Evolutionary conservation across 92 coral and sea anemone genomes (phyloP), one percentile per base, ranked within the genome.

Genomic region (Zoanthus sociatus): DNA sequence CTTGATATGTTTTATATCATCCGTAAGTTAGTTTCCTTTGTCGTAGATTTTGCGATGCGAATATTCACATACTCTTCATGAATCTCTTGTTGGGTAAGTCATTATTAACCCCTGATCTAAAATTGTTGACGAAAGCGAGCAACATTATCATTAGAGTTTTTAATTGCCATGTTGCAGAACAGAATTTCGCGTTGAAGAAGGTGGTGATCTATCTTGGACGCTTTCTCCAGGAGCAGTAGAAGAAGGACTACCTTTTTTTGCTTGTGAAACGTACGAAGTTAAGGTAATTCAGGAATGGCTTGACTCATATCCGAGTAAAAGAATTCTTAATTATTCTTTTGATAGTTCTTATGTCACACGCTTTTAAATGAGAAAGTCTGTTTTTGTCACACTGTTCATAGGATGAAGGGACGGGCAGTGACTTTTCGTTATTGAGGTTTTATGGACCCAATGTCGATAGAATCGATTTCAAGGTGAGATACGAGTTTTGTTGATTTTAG

Each of bases 131-230:
- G 9, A 17, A 63, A 17, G 9, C 26, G 26, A 26, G 26, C 42
- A 37, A 37, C 1, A 2, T 37, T 37, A 37, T 37, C 1, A 37
- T 37, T 37, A 37, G 42, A 4, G 3, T 37, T 37, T 37, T 37
- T 37, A 37, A 2, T 37, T 37, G 26, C 42, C 42, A 37, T 37
- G 2, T 37, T 37, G 64, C 17, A 81, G 85, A 71, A 81, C 85
- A 16, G 85, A 81, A 33, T 64, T 81, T 81, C 85, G 85, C 46
- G 45, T 81, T 20, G 85, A 81, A 81, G 85, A 81, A 67, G 85
- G 85, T 9, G 85, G 85, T 42, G 85, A 81, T 10, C 55, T 81
- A 18, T 16, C 85, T 15, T 81, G 85, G 85, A 81, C 46, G 58
- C 85, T 81, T 46, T 81, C 85, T 6, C 85, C 85, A 16, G 85